phyloP scores from a whole-genome alignment of 2,797 vertebrate species.

The Propithecus perrieri region DNA sequence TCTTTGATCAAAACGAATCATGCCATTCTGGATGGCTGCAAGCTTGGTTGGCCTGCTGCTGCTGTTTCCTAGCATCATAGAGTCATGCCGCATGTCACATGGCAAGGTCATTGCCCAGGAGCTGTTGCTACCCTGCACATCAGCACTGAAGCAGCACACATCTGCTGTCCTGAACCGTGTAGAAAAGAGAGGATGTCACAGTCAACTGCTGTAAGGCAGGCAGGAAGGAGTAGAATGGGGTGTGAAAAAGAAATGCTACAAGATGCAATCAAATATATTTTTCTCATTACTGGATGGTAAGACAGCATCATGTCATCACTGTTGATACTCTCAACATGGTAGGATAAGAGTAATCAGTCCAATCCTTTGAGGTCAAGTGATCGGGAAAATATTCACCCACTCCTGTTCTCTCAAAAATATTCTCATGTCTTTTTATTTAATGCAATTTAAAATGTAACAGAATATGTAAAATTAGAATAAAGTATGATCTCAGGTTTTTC shows the following conservation, averaged over 20 bases:
- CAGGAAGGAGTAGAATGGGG: background rate
- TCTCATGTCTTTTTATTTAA: background rate
- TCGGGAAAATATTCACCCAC: background rate
- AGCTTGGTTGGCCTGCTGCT: background rate
- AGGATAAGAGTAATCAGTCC: background rate
- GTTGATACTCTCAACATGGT: background rate
- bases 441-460: background rate
- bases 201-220: background rate
- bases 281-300: background rate
- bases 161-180: background rate
- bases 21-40: background rate
- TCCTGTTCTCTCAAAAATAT: background rate
- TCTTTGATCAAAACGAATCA: background rate
- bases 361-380: background rate
- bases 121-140: background rate
- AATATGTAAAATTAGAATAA: background rate
- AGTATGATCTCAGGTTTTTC: background rate
- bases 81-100: background rate
- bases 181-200: background rate
- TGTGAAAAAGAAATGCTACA: background rate
- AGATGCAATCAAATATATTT: background rate
- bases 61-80: background rate
- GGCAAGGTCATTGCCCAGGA: slow-evolving; percentile 40
- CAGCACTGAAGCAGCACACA: background rate
- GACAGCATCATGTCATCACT: background rate